Conservation (phyloP, 2,888 invertebrate genomes). For the Tyria jacobaeae region DNA sequence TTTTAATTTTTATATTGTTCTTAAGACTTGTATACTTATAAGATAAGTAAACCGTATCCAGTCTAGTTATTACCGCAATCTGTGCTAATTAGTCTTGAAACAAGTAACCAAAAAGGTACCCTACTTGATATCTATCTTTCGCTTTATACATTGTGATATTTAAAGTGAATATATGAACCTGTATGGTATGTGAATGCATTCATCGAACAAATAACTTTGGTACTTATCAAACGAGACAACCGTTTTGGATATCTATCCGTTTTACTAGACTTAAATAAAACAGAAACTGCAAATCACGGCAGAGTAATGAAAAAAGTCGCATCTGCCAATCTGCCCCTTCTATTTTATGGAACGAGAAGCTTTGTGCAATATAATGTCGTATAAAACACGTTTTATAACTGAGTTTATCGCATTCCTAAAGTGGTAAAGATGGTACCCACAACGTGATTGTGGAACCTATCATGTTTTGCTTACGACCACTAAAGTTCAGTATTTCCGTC, state of each 20-base stretch:
- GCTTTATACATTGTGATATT: neutral
- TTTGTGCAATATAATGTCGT: slow-evolving; percentile 56
- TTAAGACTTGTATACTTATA: too few relatives aligned
- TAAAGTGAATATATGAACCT: neutral
- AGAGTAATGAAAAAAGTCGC: slow-evolving; percentile 51
- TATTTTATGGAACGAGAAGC: slow-evolving; percentile 51
- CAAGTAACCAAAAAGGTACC: too few relatives aligned
- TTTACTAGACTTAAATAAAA: slow-evolving; percentile 47
- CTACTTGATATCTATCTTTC: too few relatives aligned
- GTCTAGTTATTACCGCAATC: too few relatives aligned
- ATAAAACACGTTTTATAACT: slow-evolving; percentile 60
- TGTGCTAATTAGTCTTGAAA: too few relatives aligned
- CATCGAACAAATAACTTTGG: slow-evolving; percentile 8
- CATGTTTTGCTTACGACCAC: slow-evolving; percentile 56
- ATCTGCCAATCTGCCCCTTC: slow-evolving; percentile 37
- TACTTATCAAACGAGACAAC: slow-evolving; percentile 26
- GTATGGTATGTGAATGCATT: too few relatives aligned
- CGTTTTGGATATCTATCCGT: slow-evolving; percentile 24
- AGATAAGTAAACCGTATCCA: too few relatives aligned
- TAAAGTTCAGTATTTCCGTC: slow-evolving; percentile 49
- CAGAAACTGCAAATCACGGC: slow-evolving; percentile 50
- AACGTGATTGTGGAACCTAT: slow-evolving; percentile 51
- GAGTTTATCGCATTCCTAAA: slow-evolving; percentile 61
- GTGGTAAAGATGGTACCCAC: slow-evolving; percentile 39
- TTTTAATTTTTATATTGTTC: too few relatives aligned